Percentiles rank a stretch among this genome's conserved stretches.
phyloP scores from a whole-genome alignment of 2,888 invertebrate genomes.

The Carcina quercana region DNA sequence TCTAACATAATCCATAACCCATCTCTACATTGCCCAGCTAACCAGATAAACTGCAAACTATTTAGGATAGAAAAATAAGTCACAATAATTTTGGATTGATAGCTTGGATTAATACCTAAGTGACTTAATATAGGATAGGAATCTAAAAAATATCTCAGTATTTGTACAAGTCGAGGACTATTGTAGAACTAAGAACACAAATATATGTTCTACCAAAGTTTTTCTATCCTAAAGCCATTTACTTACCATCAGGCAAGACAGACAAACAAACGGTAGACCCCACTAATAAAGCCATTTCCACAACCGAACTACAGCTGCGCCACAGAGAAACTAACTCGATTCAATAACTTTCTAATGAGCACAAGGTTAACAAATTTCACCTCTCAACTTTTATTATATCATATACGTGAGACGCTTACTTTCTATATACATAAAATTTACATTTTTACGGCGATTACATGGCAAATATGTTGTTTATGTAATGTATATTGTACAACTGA shows the following conservation, averaged over 20 bases:
- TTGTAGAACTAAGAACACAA: no score
- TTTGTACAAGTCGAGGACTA: no score
- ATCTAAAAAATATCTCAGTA: no score
- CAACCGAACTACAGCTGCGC: constrained; percentile 16
- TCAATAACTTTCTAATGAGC: constrained; percentile 32
- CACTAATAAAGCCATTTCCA: constrained; percentile 40
- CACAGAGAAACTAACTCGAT: constrained; percentile 23
- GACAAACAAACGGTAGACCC: constrained; percentile 48
- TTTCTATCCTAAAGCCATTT: no score
- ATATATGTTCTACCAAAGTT: no score
- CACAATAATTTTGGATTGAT: no score
- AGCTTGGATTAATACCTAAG: no score
- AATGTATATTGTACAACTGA: constrained; percentile 8
- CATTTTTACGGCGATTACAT: constrained; percentile 18
- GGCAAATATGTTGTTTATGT: constrained; percentile 10
- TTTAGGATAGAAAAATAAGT: no score
- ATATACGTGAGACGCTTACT: constrained; percentile 46
- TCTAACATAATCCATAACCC: no score
- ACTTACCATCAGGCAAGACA: constrained; percentile 44
- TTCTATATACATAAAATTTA: constrained; percentile 35
- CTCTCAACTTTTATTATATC: constrained; percentile 60
- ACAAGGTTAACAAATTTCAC: constrained; percentile 53
- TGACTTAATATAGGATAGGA: no score
- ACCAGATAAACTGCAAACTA: no score
- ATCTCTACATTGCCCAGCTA: no score